Evolutionary conservation across 2,888 invertebrate genomes (phyloP).

Genomic region (Archips xylosteana): DNA sequence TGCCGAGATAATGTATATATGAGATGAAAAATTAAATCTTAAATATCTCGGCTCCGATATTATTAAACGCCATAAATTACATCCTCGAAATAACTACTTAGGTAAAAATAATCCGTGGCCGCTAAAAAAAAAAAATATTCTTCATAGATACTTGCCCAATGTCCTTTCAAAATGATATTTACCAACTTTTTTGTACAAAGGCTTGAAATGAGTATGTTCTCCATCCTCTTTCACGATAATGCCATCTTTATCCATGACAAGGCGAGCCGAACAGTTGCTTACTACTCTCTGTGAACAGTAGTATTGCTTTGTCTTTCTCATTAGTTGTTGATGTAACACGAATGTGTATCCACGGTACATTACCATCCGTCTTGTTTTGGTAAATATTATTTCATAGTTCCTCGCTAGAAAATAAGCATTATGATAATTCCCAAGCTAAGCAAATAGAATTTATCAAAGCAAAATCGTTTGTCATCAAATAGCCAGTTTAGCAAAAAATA

Average conservation of each 20-base stretch:
- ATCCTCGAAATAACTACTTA: too few relatives aligned
- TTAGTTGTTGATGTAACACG: not conserved
- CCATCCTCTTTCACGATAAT: not conserved
- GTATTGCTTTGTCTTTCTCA: not conserved
- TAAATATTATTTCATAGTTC: not conserved
- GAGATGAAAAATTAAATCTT: too few relatives aligned
- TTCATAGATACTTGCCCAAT: too few relatives aligned
- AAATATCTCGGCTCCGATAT: too few relatives aligned
- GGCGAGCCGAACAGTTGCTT: not conserved
- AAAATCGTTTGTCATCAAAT: too few relatives aligned
- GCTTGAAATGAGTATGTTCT: not conserved
- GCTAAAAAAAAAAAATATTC: too few relatives aligned
- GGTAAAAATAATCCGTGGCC: too few relatives aligned
- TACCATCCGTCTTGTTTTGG: slow-evolving; percentile 13
- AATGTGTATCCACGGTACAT: slow-evolving; percentile 47
- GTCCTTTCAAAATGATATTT: not conserved
- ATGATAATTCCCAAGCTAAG: not conserved
- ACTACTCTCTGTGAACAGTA: slow-evolving; percentile 28
- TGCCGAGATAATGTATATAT: too few relatives aligned
- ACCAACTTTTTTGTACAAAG: not conserved
- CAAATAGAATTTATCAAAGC: not conserved
- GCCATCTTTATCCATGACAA: not conserved
- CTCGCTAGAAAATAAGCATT: not conserved
- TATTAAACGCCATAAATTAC: too few relatives aligned
- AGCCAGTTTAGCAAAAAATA: too few relatives aligned